phyloP scores from a whole-genome alignment of 2,113 vertebrate species.

The Myiagra hebetior region DNA sequence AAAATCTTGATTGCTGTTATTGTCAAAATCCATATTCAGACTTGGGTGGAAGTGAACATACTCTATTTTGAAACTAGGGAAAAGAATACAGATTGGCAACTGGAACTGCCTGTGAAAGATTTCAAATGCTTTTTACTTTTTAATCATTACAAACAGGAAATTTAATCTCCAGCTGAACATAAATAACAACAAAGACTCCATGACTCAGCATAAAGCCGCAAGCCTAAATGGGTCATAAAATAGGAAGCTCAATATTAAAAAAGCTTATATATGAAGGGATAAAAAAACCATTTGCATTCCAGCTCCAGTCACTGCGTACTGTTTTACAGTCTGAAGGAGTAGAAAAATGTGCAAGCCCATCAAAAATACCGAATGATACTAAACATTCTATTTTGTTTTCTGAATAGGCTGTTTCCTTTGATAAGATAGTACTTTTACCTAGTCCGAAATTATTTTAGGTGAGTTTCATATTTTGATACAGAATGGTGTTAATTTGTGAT shows the following conservation, averaged over 20 bases:
- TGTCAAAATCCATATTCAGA: neutral
- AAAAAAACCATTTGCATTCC: neutral
- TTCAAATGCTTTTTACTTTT: neutral
- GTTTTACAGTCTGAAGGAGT: neutral
- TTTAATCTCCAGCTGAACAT: neutral
- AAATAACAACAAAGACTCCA: neutral
- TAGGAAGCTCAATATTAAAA: neutral
- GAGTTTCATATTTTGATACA: neutral
- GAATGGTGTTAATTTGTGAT: neutral
- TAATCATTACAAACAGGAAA: neutral
- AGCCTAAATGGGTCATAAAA: neutral
- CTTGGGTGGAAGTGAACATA: neutral
- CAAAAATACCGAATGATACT: neutral
- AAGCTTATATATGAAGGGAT: neutral
- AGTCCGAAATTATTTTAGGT: neutral
- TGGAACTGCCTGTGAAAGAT: neutral
- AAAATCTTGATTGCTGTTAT: accelerated
- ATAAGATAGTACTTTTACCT: neutral
- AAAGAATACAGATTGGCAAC: neutral
- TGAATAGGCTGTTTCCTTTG: neutral
- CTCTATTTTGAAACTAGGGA: neutral
- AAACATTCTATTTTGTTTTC: neutral
- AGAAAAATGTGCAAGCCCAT: neutral
- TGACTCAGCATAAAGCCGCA: neutral
- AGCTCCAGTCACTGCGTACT: neutral